A percentile compares a stretch with the other conserved stretches of the same genome.
Conservation (phyloP, 2,888 invertebrate genomes). For the Spodoptera littoralis region DNA sequence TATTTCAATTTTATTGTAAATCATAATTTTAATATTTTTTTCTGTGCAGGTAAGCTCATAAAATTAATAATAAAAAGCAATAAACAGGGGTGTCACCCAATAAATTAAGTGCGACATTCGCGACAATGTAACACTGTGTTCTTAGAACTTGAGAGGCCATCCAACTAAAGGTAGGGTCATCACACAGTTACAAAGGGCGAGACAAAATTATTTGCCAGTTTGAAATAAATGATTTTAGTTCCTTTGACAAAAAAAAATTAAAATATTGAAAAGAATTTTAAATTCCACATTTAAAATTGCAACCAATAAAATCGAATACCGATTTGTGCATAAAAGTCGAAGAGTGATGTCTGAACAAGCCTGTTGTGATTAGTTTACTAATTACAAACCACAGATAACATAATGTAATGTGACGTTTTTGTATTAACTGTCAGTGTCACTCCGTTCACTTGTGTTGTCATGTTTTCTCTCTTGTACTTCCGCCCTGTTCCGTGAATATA, state of each 20-base stretch:
- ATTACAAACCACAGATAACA: no score
- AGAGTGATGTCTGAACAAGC: not conserved
- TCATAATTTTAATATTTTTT: slow-evolving; percentile 39
- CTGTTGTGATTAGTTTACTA: no score
- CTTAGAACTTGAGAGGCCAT: slow-evolving; percentile 62
- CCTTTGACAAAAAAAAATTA: no score
- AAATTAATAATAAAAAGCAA: slow-evolving; percentile 59
- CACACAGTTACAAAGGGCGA: slow-evolving; percentile 5
- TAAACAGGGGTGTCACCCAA: slow-evolving; percentile 66
- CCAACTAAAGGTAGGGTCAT: slow-evolving; percentile 41
- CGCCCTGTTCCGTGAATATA: no score
- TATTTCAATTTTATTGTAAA: slow-evolving; percentile 37
- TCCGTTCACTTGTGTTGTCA: no score
- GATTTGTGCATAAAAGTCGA: not conserved
- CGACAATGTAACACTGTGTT: slow-evolving; percentile 74
- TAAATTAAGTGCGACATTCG: slow-evolving; percentile 69
- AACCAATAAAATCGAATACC: no score
- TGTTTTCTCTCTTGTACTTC: no score
- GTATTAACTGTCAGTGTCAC: no score
- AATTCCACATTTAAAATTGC: no score
- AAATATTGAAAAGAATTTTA: no score
- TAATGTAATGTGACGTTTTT: no score
- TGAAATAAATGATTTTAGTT: no score
- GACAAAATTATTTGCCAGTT: not conserved
- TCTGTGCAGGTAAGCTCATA: slow-evolving; percentile 45